Percentiles rank a stretch among this genome's conserved stretches.
phyloP scores from a whole-genome alignment of 2,797 vertebrate species.

The Pogonophryne albipinna region DNA sequence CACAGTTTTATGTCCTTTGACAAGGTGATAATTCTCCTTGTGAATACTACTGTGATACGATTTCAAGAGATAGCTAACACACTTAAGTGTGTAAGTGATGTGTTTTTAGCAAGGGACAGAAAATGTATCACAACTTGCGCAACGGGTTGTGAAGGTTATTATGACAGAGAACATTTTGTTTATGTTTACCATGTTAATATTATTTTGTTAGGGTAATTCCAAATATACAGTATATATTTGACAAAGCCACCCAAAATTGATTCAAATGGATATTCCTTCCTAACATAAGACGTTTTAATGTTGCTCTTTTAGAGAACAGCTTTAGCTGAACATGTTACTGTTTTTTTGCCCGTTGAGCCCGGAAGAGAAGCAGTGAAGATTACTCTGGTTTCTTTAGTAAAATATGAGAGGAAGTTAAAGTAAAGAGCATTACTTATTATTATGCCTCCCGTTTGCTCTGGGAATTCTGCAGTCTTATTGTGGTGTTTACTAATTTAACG shows the following conservation, averaged over 20 bases:
- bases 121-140: conserved; percentile 36
- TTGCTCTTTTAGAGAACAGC: conserved; percentile 5
- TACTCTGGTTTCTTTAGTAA: conserved; percentile 8
- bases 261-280: not conserved
- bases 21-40: conserved; percentile 45
- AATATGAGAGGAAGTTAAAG: conserved; percentile 18
- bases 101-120: conserved; percentile 13
- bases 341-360: not conserved
- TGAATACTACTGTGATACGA: conserved; percentile 36
- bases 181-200: not conserved
- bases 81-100: conserved; percentile 39
- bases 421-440: conserved; percentile 31
- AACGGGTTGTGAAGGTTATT: too few species aligned
- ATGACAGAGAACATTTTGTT: too few species aligned
- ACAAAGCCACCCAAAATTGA: not conserved
- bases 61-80: conserved; percentile 55
- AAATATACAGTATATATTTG: not conserved
- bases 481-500: conserved; percentile 66
- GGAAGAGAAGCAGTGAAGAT: conserved; percentile 10
- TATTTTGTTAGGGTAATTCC: not conserved
- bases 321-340: not conserved
- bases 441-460: conserved; percentile 48
- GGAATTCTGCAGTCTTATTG: conserved; percentile 52
- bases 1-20: conserved; percentile 55
- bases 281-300: conserved; percentile 1